These are phyloP conservation scores for Microtus oregoni DNA, from an alignment of 2,113 vertebrate genomes.

Conservation along the genomic window DNA sequence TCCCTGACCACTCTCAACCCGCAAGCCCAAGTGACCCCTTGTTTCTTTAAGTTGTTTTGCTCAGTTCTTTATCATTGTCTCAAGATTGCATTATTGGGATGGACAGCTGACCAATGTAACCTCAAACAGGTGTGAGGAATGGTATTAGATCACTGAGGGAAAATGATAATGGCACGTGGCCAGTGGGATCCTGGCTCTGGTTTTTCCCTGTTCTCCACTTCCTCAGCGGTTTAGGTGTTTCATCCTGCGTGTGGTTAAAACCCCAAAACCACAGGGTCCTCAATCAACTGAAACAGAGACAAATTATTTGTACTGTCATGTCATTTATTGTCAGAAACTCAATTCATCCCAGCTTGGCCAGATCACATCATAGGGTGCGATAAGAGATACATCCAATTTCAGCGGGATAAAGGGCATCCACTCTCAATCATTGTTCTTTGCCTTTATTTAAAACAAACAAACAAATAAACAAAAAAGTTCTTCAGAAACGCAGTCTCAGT, in stretches of 20 bases:
- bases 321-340: background rate
- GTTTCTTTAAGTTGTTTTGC: background rate
- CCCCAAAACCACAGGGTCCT: background rate
- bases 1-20: background rate
- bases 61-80: background rate
- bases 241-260: background rate
- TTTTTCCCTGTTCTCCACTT: background rate
- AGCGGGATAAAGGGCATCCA: background rate
- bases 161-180: background rate
- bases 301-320: background rate
- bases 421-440: background rate
- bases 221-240: background rate
- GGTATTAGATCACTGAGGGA: background rate
- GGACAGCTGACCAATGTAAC: background rate
- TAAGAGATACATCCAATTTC: background rate
- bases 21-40: background rate
- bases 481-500: conserved; percentile 1
- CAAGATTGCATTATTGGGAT: background rate
- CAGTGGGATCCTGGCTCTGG: background rate
- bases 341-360: conserved; percentile 21
- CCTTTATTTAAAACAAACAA: conserved; percentile 10
- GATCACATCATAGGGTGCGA: background rate
- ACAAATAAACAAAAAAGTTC: background rate
- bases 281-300: conserved; percentile 13
- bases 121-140: background rate